These are phyloP conservation scores for cat (Felis catus) DNA, from an alignment of 2,113 vertebrate genomes.

Conservation along the genomic window DNA sequence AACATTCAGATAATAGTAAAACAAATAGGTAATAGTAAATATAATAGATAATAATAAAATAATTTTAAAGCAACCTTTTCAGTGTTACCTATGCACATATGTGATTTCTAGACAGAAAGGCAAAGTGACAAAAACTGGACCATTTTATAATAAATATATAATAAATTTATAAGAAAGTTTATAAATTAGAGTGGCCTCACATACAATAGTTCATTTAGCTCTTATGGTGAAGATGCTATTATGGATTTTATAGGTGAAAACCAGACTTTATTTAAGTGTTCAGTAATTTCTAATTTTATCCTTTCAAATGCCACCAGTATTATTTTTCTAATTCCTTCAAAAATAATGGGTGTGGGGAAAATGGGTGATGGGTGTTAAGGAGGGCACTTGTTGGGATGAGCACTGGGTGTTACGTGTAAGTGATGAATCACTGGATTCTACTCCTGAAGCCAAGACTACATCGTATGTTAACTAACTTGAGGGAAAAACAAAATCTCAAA, in stretches of 20 bases:
- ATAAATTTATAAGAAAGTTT: background rate
- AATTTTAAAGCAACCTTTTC: background rate
- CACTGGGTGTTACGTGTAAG: too few relatives aligned
- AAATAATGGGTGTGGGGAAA: background rate
- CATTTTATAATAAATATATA: background rate
- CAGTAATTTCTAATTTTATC: conserved; percentile 30
- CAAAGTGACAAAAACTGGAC: background rate
- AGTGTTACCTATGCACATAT: background rate
- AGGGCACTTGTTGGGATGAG: too few relatives aligned
- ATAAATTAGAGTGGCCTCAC: background rate
- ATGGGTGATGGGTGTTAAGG: too few relatives aligned
- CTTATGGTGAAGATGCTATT: background rate
- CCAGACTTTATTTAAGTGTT: background rate
- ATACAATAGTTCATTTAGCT: background rate
- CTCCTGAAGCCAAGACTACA: too few relatives aligned
- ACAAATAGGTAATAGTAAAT: background rate
- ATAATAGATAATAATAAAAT: background rate
- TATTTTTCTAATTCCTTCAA: conserved; percentile 39
- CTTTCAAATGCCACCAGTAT: background rate
- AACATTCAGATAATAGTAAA: background rate
- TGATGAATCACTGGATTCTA: too few relatives aligned
- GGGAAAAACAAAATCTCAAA: too few relatives aligned
- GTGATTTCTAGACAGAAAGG: background rate
- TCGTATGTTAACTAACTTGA: too few relatives aligned
- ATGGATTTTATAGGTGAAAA: background rate